Percentiles rank a stretch among this genome's conserved stretches.
Evolutionary conservation across 1,140 invertebrate genomes (phyloP).

Genomic region (Acromyrmex charruanus): DNA sequence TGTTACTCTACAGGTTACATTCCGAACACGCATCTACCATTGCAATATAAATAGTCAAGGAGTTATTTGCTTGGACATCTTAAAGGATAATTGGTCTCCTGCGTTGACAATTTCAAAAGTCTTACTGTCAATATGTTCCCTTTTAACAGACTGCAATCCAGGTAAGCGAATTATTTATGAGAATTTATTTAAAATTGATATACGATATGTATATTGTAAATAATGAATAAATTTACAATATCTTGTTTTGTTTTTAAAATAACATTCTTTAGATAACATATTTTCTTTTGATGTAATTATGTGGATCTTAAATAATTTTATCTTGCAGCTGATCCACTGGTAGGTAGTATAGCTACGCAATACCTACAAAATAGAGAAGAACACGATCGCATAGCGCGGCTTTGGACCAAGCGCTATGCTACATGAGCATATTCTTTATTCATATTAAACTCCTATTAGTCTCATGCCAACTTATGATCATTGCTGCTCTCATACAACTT

Average conservation of each 20-base stretch:
- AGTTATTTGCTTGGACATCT: conserved; percentile 97
- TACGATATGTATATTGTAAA: not conserved
- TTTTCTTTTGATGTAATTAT: not conserved
- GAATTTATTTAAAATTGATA: conserved; percentile 23
- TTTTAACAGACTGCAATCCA: conserved; percentile 98
- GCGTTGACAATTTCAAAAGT: conserved; percentile 98
- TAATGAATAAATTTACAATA: conserved; percentile 13
- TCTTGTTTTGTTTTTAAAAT: not conserved
- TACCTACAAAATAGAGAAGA: conserved; percentile 99
- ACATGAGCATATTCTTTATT: conserved; percentile 89
- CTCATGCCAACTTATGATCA: conserved; percentile 81
- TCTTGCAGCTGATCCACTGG: conserved; percentile 96
- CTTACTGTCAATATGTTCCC: conserved; percentile 97
- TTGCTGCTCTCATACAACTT: conserved; percentile 72
- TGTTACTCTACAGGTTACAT: conserved; percentile 93
- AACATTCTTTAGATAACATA: not conserved
- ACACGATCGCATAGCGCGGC: conserved; percentile 98
- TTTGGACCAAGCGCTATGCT: conserved; percentile 99
- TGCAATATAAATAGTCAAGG: conserved; percentile 99
- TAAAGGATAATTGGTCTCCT: conserved; percentile 98
- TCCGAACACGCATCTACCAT: conserved; percentile 98
- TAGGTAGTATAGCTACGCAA: conserved; percentile 99
- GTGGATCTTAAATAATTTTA: conserved; percentile 51
- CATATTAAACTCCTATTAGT: conserved; percentile 78
- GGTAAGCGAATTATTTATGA: conserved; percentile 87